Evolutionary conservation across 2,888 invertebrate species (phyloP).

Genomic region (Cremastinae sp.): DNA sequence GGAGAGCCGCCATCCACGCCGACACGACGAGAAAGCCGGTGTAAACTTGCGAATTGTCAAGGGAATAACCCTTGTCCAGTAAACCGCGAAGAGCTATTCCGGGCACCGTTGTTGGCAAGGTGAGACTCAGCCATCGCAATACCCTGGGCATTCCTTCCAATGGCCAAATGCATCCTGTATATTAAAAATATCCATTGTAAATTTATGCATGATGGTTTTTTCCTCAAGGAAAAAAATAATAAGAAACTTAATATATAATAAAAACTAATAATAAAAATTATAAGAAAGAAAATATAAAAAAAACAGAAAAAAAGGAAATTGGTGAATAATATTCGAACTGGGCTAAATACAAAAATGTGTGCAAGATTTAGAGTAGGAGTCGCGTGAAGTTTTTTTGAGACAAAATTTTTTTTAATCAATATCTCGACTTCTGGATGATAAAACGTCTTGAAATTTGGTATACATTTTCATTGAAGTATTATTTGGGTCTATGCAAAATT

Average conservation of each 20-base stretch:
- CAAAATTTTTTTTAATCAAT: too few species aligned
- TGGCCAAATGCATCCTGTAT: constrained; percentile 86
- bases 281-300: too few species aligned
- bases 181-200: constrained; percentile 20
- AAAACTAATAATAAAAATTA: too few species aligned
- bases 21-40: constrained; percentile 86
- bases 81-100: constrained; percentile 88
- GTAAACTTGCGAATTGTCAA: constrained; percentile 86
- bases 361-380: too few species aligned
- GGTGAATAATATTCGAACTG: too few species aligned
- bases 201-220: not conserved
- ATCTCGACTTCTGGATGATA: too few species aligned
- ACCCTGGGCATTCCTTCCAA: constrained; percentile 85
- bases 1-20: constrained; percentile 84
- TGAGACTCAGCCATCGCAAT: constrained; percentile 84
- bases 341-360: too few species aligned
- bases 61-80: constrained; percentile 87
- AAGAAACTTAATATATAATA: not conserved
- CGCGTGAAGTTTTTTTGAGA: too few species aligned
- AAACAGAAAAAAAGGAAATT: not conserved
- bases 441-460: too few species aligned
- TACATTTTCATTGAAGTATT: too few species aligned
- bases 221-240: constrained; percentile 8
- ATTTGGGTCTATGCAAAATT: too few species aligned
- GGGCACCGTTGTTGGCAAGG: constrained; percentile 90